Percentiles rank a stretch among this genome's conserved stretches.
These are phyloP conservation scores for Coluber constrictor DNA, from an alignment of 2,797 vertebrate genomes.

Conservation along the genomic window DNA sequence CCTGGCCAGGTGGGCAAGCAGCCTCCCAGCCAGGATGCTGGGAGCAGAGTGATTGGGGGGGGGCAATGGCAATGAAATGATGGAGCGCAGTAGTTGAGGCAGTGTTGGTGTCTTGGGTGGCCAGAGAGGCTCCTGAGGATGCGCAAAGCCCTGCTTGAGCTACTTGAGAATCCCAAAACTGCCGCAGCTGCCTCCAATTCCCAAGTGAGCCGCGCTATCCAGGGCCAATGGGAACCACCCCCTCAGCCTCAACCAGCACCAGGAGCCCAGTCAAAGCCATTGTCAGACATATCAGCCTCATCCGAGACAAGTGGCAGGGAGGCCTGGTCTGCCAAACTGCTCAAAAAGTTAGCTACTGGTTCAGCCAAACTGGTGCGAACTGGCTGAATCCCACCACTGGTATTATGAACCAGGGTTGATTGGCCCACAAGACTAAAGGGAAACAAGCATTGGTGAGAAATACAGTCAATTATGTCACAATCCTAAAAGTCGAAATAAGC, in stretches of 20 bases:
- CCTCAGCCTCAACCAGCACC: conserved; percentile 78
- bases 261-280: conserved; percentile 53
- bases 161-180: neutral
- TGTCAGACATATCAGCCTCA: conserved; percentile 47
- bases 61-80: neutral
- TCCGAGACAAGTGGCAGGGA: too few relatives aligned
- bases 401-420: conserved; percentile 16
- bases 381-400: too few relatives aligned
- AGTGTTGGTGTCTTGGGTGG: conserved; percentile 68
- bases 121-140: conserved; percentile 75
- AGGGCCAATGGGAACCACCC: neutral
- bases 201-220: neutral
- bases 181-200: conserved; percentile 37
- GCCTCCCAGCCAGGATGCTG: too few relatives aligned
- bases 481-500: conserved; percentile 23
- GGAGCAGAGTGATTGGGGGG: neutral
- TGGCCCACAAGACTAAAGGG: conserved; percentile 23
- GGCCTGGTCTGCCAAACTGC: too few relatives aligned
- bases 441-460: conserved; percentile 33
- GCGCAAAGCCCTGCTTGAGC: neutral
- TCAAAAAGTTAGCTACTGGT: too few relatives aligned
- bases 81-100: conserved; percentile 66
- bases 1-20: too few relatives aligned
- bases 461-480: neutral
- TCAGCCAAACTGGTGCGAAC: too few relatives aligned